A percentile compares a stretch with the other conserved stretches of the same genome.
These are phyloP conservation scores for Aphelocoma californica DNA, from an alignment of 2,797 vertebrate genomes.

Conservation along the genomic window DNA sequence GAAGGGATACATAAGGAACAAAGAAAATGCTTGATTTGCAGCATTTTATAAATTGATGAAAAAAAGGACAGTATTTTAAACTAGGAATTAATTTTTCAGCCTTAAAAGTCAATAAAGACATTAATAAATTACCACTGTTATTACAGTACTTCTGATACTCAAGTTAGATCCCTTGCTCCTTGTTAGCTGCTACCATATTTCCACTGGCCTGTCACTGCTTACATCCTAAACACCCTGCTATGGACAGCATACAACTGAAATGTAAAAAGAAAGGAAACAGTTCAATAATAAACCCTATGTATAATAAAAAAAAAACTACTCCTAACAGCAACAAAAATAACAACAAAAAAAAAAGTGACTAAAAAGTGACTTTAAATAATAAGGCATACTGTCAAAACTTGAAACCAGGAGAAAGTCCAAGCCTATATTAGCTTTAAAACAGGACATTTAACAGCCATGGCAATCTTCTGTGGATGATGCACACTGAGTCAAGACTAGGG, in stretches of 20 bases:
- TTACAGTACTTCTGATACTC: neutral
- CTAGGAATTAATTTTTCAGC: neutral
- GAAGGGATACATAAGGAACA: neutral
- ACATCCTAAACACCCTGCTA: neutral
- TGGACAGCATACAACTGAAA: accelerated
- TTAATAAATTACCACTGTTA: neutral
- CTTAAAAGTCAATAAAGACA: neutral
- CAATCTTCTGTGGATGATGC: neutral
- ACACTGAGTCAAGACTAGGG: neutral
- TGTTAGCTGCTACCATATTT: neutral
- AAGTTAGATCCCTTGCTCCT: neutral
- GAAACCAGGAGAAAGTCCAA: neutral
- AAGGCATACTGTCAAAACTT: neutral
- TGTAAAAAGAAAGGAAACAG: neutral
- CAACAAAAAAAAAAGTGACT: no score
- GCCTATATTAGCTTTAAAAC: neutral
- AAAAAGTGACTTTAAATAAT: neutral
- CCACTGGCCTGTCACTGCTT: neutral
- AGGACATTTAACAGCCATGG: neutral
- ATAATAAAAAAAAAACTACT: neutral
- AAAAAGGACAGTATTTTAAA: neutral
- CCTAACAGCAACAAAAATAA: neutral
- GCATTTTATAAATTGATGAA: neutral
- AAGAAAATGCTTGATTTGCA: neutral
- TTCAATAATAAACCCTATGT: neutral